Base-by-base conservation (phyloP, 2,797 vertebrate genomes). In the Psittacula derbiana region DNA sequence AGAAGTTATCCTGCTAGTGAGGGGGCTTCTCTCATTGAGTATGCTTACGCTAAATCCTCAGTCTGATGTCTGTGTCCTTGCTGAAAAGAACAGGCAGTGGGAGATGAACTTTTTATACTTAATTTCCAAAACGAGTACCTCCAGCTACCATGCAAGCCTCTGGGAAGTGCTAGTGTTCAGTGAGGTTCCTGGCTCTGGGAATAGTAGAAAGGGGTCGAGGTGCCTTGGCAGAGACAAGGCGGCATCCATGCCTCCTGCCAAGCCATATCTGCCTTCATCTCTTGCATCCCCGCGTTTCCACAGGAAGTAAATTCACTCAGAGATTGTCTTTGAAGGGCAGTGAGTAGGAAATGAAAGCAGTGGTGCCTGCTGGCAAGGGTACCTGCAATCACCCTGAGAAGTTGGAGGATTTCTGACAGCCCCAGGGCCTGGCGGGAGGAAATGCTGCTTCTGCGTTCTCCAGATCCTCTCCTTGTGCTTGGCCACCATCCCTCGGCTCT, bases 151-250 rank as follows among this genome's bases (percentile, higher is more conserved):
- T 8, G 31, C 13, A 57, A 69, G 44, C n/a, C 49, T 31, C 57
- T 12, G 6, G 6, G 60, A 74, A 36, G 23, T 24, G 14, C 36
- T 2, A 7, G 49, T 17, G 36, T 31, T 74, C 76, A 52, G 46
- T 4, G 2, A 80, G 27, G 14, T 60, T 33, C 41, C 70, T 71
- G 0, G 0, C 41, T 71, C 24, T 4, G 2, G 57, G 36, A 40
- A 36, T 19, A 17, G 62, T 49, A 94, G 33, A 61, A 31, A 5
- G 1, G 33, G 53, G 27, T 44, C 0, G 0, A 78, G 65, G 57
- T 49, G 53, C 27, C 38, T 36, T 31, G 33, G 30, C 33, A 78
- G 75, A 86, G 31, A 52, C 20, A 79, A 0, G 3, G 19, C 41
- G 55, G 53, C 41, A 71, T n/a, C 16, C 20, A 46, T 19, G 50